These are phyloP conservation scores for Muscicapa adusta DNA, from an alignment of 2,113 vertebrate species.

Conservation along the genomic window DNA sequence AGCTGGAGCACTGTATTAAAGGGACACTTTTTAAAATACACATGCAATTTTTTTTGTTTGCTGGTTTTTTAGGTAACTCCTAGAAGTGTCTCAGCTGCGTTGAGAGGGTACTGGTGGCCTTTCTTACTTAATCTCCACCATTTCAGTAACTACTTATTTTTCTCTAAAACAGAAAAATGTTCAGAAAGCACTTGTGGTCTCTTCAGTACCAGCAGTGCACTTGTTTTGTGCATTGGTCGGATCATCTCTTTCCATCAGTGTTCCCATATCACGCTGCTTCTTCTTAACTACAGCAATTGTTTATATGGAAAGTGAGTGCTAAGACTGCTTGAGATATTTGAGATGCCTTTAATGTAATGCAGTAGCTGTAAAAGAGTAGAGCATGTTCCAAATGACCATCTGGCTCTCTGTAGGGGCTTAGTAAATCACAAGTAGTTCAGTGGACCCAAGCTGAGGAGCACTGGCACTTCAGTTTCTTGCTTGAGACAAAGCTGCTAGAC, in stretches of 20 bases:
- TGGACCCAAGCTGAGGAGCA: not conserved
- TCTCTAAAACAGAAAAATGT: not conserved
- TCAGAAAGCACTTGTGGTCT: not conserved
- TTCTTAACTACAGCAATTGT: not conserved
- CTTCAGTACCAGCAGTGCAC: not conserved
- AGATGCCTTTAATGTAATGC: constrained; percentile 7
- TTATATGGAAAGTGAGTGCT: not conserved
- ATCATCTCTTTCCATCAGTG: not conserved
- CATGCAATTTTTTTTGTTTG: not conserved
- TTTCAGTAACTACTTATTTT: not conserved
- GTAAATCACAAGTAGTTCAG: constrained; percentile 7
- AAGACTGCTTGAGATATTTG: not conserved
- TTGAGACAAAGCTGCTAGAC: not conserved
- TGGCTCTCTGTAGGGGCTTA: constrained; percentile 29
- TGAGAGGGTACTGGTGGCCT: not conserved
- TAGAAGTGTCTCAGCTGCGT: not conserved
- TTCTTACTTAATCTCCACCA: not conserved
- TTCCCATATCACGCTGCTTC: not conserved
- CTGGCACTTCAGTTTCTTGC: not conserved
- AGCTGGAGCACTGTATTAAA: not conserved
- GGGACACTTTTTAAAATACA: not conserved
- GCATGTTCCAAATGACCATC: constrained; percentile 10
- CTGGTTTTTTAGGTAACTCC: not conserved
- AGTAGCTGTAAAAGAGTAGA: constrained; percentile 10
- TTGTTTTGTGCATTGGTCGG: not conserved